Percentiles rank a stretch among this genome's conserved stretches.
Evolutionary conservation across 2,888 invertebrate species (phyloP).

Genomic region (Selenia dentaria): DNA sequence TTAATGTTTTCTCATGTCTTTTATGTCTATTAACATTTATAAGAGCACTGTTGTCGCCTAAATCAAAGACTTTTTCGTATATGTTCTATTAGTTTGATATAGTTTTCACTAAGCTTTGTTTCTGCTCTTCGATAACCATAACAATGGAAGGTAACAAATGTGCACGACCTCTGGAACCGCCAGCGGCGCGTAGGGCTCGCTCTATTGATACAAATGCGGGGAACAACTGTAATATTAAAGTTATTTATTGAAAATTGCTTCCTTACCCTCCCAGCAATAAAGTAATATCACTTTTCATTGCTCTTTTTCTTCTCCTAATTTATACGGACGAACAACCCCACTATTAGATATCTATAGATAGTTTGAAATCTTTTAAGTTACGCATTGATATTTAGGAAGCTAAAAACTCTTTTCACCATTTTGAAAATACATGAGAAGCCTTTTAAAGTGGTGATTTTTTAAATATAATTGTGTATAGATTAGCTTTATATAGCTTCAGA

Average conservation of each 20-base stretch:
- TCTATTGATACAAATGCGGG: slow-evolving; percentile 80
- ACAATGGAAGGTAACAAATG: slow-evolving; percentile 41
- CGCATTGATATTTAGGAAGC: background rate
- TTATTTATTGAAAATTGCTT: slow-evolving; percentile 82
- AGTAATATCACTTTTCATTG: slow-evolving; percentile 49
- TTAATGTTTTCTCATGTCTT: no score
- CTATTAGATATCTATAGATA: slow-evolving; percentile 7
- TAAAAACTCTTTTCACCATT: no score
- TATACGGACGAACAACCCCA: slow-evolving; percentile 10
- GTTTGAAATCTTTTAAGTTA: background rate
- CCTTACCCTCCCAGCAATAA: slow-evolving; percentile 61
- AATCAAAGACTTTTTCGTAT: no score
- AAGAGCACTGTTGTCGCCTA: no score
- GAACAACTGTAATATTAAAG: slow-evolving; percentile 80
- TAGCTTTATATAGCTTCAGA: no score
- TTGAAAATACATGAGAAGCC: no score
- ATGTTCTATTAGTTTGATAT: no score
- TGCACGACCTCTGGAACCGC: slow-evolving; percentile 61
- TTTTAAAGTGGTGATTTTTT: no score
- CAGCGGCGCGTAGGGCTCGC: slow-evolving; percentile 69
- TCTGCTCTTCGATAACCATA: no score
- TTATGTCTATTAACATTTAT: no score
- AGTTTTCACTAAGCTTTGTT: no score
- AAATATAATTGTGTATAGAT: no score
- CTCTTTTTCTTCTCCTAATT: slow-evolving; percentile 19